Conservation (phyloP, 1,140 invertebrate species). For the Stegodyphus dumicola region DNA sequence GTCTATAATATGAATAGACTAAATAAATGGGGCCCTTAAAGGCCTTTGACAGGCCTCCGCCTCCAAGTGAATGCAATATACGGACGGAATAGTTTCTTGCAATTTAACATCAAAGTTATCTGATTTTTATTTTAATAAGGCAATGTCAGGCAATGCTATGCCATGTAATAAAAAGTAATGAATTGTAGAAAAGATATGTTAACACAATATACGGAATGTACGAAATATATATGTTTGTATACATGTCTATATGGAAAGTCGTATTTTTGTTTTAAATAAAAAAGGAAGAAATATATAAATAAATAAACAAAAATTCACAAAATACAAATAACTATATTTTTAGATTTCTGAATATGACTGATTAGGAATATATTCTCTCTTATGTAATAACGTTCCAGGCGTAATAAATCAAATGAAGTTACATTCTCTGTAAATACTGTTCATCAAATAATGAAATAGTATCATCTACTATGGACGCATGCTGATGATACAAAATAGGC, state of each 20-base stretch:
- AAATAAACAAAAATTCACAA: neutral
- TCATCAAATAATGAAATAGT: too few species aligned
- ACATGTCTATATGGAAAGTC: conserved; percentile 37
- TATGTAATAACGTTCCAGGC: too few species aligned
- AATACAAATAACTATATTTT: neutral
- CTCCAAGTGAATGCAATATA: conserved; percentile 41
- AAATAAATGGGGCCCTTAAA: conserved; percentile 33
- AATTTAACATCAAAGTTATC: conserved; percentile 53
- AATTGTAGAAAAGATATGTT: conserved; percentile 53
- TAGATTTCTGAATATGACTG: too few species aligned
- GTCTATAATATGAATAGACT: conserved; percentile 56
- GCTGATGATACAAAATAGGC: too few species aligned
- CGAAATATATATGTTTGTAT: conserved; percentile 56
- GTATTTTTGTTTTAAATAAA: neutral
- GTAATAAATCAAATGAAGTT: too few species aligned
- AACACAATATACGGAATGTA: conserved; percentile 55
- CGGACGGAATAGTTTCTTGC: conserved; percentile 49
- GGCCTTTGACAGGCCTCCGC: conserved; percentile 25
- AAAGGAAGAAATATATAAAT: conserved; percentile 2
- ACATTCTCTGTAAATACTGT: too few species aligned
- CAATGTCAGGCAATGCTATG: conserved; percentile 41
- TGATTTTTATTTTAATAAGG: conserved; percentile 50
- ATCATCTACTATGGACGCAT: too few species aligned
- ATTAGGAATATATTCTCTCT: too few species aligned
- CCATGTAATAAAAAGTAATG: conserved; percentile 50